Conservation (phyloP, 30 jellyfish, hydroid and myxozoan genomes). For the Turritopsis rubra region DNA sequence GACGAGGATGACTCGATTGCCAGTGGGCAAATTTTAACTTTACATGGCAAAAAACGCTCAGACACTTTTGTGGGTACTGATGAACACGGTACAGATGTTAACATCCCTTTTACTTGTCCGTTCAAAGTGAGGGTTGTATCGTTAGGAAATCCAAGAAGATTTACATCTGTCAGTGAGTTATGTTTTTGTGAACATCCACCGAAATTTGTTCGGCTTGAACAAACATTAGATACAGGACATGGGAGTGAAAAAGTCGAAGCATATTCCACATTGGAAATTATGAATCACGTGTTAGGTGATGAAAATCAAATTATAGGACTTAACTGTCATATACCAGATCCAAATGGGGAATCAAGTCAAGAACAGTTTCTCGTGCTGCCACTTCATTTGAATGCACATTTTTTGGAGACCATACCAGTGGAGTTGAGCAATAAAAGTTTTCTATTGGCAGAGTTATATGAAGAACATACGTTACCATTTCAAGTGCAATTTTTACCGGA, state of each 20-base stretch:
- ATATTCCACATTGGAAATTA: constrained; percentile 1
- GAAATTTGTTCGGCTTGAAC: not conserved
- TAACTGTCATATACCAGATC: constrained; percentile 5
- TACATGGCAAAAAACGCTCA: constrained; percentile 64
- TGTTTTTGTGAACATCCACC: constrained; percentile 36
- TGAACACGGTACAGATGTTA: constrained; percentile 32
- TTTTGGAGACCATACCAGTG: constrained; percentile 52
- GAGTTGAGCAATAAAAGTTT: constrained; percentile 25
- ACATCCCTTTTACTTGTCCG: constrained; percentile 73
- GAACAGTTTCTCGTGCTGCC: constrained; percentile 37
- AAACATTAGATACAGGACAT: not conserved
- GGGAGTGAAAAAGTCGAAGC: not conserved
- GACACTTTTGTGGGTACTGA: constrained; percentile 48
- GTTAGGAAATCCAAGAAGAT: constrained; percentile 37
- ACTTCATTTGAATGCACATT: constrained; percentile 38
- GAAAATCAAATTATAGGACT: constrained; percentile 17
- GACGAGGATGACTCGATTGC: constrained; percentile 92
- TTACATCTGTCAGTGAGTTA: constrained; percentile 46
- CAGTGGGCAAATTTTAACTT: constrained; percentile 79
- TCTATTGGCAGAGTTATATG: constrained; percentile 43
- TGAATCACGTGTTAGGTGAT: constrained; percentile 12
- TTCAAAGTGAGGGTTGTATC: constrained; percentile 42
- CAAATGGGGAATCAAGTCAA: not conserved
- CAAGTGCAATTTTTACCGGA: constrained; percentile 44
- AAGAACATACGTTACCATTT: constrained; percentile 52